A percentile compares a stretch with the other conserved stretches of the same genome.
These are phyloP conservation scores for Telmatherina bonti DNA, from an alignment of 2,797 vertebrate genomes.

Conservation along the genomic window DNA sequence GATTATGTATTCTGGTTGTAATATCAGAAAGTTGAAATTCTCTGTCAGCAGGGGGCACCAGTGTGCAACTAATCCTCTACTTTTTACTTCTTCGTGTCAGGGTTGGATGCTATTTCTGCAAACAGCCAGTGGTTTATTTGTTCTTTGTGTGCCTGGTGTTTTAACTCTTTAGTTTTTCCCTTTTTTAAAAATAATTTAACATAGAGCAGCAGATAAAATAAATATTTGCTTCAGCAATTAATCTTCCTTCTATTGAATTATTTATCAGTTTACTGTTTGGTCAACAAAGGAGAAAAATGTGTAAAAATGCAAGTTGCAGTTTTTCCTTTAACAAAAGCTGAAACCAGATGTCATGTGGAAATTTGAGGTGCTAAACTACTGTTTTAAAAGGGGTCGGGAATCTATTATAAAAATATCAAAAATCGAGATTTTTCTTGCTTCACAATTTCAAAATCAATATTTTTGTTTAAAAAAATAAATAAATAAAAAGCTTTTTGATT, in stretches of 20 bases:
- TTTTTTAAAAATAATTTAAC: too few relatives aligned
- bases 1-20: neutral
- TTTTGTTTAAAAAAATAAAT: too few relatives aligned
- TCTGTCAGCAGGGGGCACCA: conserved; percentile 5
- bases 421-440: too few relatives aligned
- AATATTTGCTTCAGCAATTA: neutral
- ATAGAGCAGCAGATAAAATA: neutral
- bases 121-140: neutral
- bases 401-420: too few relatives aligned
- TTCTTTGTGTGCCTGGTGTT: neutral
- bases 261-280: neutral
- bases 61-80: neutral
- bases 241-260: neutral
- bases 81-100: neutral
- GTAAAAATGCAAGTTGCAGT: too few relatives aligned
- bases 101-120: neutral
- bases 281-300: too few relatives aligned
- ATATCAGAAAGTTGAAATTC: neutral
- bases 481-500: too few relatives aligned
- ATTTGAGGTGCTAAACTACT: neutral
- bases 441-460: too few relatives aligned
- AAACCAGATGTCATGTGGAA: neutral
- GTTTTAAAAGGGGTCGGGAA: too few relatives aligned
- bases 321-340: too few relatives aligned
- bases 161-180: too few relatives aligned